These are phyloP conservation scores for Sebastes taczanowskii DNA, from an alignment of 2,797 vertebrate species.

Conservation along the genomic window DNA sequence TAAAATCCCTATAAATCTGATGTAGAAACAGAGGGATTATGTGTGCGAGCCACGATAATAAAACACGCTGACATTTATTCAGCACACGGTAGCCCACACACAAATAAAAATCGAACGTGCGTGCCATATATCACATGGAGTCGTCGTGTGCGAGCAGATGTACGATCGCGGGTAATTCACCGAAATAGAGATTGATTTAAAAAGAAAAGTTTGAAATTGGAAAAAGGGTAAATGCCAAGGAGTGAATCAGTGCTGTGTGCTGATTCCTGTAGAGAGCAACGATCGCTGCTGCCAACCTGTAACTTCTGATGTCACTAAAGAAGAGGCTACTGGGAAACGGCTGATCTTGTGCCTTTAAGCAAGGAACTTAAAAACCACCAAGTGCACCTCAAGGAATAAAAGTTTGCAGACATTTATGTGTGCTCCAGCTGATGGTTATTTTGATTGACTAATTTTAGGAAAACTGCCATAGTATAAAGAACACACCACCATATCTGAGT, in stretches of 20 bases:
- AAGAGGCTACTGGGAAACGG: background rate
- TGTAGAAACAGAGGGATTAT: constrained; percentile 18
- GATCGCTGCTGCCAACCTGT: constrained; percentile 1
- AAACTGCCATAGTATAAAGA: too few relatives aligned
- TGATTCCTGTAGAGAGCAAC: constrained; percentile 8
- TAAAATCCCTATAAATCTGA: constrained; percentile 26
- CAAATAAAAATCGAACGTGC: background rate
- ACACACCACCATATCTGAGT: too few relatives aligned
- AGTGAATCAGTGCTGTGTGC: constrained; percentile 30
- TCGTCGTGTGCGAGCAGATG: constrained; percentile 1
- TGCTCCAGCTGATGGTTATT: too few relatives aligned
- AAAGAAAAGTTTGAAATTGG: constrained; percentile 28
- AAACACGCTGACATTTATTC: constrained; percentile 54
- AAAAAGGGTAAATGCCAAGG: constrained; percentile 39
- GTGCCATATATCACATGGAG: constrained; percentile 10
- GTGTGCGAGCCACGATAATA: constrained; percentile 2
- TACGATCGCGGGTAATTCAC: constrained; percentile 4
- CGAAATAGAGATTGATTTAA: constrained; percentile 34
- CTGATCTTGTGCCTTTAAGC: background rate
- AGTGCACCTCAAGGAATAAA: background rate
- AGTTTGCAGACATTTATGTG: too few relatives aligned
- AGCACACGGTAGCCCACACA: constrained; percentile 30
- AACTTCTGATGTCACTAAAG: constrained; percentile 1
- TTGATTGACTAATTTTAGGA: too few relatives aligned
- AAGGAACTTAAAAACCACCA: background rate